phyloP scores from a whole-genome alignment of 2,888 invertebrate species.

The Dorcus parallelipipedus region DNA sequence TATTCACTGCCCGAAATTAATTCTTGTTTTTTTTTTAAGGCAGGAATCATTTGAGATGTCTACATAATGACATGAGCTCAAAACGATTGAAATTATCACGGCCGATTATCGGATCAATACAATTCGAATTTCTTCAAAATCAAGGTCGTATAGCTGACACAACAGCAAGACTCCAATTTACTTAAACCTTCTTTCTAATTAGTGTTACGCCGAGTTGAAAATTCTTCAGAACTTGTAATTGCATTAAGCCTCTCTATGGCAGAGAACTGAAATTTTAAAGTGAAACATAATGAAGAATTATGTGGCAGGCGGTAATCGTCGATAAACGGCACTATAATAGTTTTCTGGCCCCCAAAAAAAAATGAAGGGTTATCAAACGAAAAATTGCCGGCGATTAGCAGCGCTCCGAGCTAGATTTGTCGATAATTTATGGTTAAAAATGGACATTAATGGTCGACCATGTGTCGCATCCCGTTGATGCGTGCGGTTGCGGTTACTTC shows the following conservation, averaged over 20 bases:
- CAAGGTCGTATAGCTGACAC: too few relatives aligned
- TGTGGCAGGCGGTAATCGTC: constrained; percentile 22
- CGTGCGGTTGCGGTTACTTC: constrained; percentile 20
- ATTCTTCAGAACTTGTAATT: not conserved
- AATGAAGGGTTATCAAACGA: constrained; percentile 4
- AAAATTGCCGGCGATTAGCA: constrained; percentile 21
- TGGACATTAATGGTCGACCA: constrained; percentile 19
- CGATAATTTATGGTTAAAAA: constrained; percentile 20
- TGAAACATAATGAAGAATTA: constrained; percentile 4
- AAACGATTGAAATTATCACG: too few relatives aligned
- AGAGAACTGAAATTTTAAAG: not conserved
- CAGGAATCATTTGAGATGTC: too few relatives aligned
- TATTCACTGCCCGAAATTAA: too few relatives aligned
- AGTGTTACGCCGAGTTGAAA: too few relatives aligned
- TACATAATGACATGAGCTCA: too few relatives aligned
- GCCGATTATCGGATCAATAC: too few relatives aligned
- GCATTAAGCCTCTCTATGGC: not conserved
- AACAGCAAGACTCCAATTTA: too few relatives aligned
- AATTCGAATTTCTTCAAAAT: too few relatives aligned
- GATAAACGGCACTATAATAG: constrained; percentile 19
- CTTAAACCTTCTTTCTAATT: too few relatives aligned
- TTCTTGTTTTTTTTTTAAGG: too few relatives aligned
- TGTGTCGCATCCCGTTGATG: constrained; percentile 19
- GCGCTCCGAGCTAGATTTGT: constrained; percentile 19
- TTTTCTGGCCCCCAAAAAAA: not conserved